Percentiles rank a stretch among this genome's conserved stretches.
Conservation (phyloP, 2,888 invertebrate genomes). For the Drosophila nigritarsus region DNA sequence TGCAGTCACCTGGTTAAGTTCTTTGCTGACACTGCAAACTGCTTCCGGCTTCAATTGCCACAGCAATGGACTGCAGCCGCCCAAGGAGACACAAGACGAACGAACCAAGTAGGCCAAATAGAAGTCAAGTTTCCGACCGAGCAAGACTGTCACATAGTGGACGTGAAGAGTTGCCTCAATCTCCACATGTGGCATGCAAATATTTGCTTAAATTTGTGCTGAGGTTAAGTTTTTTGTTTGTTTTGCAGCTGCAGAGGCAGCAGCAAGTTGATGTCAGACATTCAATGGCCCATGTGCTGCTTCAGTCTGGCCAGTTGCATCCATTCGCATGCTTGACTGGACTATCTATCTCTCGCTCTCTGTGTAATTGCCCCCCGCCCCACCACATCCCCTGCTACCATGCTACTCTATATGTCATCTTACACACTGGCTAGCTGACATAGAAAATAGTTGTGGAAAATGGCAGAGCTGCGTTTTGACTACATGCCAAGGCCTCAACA, state of each 20-base stretch:
- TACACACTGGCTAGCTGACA: conserved; percentile 60
- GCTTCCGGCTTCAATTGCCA: conserved; percentile 79
- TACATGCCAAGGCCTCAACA: conserved; percentile 74
- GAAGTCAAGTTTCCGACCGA: conserved; percentile 47
- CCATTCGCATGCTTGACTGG: conserved; percentile 42
- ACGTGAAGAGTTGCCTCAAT: conserved; percentile 60
- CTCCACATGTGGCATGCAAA: conserved; percentile 79
- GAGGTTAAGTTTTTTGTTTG: conserved; percentile 83
- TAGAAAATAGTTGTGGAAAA: conserved; percentile 72
- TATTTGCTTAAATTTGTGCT: conserved; percentile 84
- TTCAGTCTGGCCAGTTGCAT: conserved; percentile 53
- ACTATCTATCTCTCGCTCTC: conserved; percentile 38
- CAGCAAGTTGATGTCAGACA: conserved; percentile 68
- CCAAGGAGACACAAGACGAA: conserved; percentile 10
- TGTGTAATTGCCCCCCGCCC: neutral
- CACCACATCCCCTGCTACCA: neutral
- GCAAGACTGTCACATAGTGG: conserved; percentile 50
- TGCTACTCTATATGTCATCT: conserved; percentile 25
- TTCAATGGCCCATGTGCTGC: conserved; percentile 59
- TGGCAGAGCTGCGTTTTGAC: conserved; percentile 73
- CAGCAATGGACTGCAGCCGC: conserved; percentile 56
- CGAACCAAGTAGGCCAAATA: conserved; percentile 40
- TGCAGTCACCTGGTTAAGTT: conserved; percentile 64
- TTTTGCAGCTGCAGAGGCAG: conserved; percentile 37
- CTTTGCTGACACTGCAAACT: conserved; percentile 76